phyloP scores from a whole-genome alignment of 2,113 vertebrate genomes.

The Brachyhypopomus gauderio region DNA sequence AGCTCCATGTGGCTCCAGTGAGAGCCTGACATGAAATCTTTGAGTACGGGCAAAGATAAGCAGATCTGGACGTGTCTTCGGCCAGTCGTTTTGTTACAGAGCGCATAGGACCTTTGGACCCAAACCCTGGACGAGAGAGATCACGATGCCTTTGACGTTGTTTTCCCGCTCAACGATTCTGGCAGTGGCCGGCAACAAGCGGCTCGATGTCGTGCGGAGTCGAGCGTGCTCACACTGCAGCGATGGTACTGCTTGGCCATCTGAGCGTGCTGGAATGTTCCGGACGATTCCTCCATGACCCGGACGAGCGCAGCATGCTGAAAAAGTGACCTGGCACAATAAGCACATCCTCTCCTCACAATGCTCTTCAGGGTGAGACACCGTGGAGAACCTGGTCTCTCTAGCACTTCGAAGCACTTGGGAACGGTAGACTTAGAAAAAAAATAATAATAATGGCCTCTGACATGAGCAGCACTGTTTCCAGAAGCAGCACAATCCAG shows the following conservation, averaged over 20 bases:
- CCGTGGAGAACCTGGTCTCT: constrained; percentile 7
- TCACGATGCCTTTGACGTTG: neutral
- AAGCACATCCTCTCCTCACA: neutral
- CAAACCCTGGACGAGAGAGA: neutral
- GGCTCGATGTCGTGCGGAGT: neutral
- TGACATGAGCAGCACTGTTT: neutral
- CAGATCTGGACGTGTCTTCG: constrained; percentile 17
- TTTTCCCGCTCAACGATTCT: constrained; percentile 28
- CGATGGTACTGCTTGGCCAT: neutral
- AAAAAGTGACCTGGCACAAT: constrained; percentile 14
- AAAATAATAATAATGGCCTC: no score
- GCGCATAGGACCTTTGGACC: neutral
- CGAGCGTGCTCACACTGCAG: no score
- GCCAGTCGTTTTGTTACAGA: neutral
- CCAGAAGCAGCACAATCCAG: neutral
- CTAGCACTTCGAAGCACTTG: neutral
- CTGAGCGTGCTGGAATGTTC: constrained; percentile 1
- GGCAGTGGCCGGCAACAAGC: neutral
- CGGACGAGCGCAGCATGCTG: constrained; percentile 1
- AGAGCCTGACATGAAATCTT: constrained; percentile 28
- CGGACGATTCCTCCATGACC: constrained; percentile 15
- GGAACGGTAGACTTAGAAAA: neutral
- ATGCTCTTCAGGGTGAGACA: neutral
- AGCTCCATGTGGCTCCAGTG: constrained; percentile 6
- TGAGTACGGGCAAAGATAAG: constrained; percentile 22